phyloP scores from a whole-genome alignment of 1,140 invertebrate genomes.

The Daktulosphaira vitifoliae region DNA sequence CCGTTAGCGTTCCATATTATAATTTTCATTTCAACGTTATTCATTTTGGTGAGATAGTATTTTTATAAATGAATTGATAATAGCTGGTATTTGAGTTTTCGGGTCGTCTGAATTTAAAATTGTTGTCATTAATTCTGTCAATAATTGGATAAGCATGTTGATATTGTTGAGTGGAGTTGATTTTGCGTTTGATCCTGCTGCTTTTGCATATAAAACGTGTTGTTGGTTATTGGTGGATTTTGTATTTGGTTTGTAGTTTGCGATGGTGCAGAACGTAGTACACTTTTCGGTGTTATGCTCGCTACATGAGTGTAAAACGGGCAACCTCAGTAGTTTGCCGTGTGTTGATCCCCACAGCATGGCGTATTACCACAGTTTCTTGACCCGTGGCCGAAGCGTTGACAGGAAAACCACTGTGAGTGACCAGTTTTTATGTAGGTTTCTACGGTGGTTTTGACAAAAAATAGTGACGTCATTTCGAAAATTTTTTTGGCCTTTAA shows the following conservation, averaged over 20 bases:
- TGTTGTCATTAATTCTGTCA: neutral
- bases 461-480: neutral
- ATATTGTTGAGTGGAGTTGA: neutral
- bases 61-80: neutral
- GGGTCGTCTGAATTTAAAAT: no score
- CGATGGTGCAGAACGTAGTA: neutral
- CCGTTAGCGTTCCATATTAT: neutral
- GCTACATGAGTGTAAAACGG: neutral
- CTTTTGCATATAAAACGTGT: neutral
- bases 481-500: neutral
- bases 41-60: neutral
- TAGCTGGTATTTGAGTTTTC: neutral
- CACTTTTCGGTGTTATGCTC: neutral
- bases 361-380: neutral
- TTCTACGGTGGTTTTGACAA: neutral
- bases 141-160: neutral
- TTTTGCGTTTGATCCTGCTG: rapidly evolving
- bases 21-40: neutral
- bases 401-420: neutral
- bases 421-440: neutral
- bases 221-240: no score
- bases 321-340: neutral
- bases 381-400: neutral
- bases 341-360: neutral
- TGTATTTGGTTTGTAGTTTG: no score